Evolutionary conservation across 2,888 invertebrate genomes (phyloP).

Genomic region (Antheraea assamensis): DNA sequence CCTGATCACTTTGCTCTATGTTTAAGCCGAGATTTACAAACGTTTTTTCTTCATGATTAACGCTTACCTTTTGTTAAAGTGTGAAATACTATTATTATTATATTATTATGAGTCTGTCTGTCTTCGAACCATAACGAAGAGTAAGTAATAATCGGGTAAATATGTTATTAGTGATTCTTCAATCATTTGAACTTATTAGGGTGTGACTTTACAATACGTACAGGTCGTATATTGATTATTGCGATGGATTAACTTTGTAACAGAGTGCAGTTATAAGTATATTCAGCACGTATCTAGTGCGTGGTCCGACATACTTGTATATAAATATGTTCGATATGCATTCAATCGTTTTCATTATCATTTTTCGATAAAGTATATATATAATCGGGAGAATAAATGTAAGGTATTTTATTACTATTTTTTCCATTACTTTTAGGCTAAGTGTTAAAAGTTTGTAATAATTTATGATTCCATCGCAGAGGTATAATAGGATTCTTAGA

Average conservation of each 20-base stretch:
- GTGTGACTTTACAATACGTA: not conserved
- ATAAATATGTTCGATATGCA: constrained; percentile 16
- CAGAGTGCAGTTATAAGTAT: not conserved
- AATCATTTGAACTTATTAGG: not conserved
- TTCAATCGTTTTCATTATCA: constrained; percentile 36
- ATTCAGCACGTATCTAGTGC: constrained; percentile 10
- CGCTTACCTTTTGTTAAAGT: not conserved
- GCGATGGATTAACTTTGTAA: not conserved
- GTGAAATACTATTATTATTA: not conserved
- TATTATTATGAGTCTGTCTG: not conserved
- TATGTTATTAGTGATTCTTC: not conserved
- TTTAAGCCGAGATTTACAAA: not conserved
- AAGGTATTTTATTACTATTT: constrained; percentile 18
- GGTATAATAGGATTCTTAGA: no score
- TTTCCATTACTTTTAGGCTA: constrained; percentile 20
- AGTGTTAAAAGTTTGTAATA: constrained; percentile 11
- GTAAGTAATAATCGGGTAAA: not conserved
- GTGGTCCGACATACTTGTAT: constrained; percentile 6
- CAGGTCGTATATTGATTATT: not conserved
- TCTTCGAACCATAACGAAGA: not conserved
- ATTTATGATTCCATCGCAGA: not conserved
- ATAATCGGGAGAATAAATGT: constrained; percentile 31
- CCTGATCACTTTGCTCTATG: not conserved
- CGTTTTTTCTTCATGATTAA: not conserved
- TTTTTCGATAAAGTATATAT: constrained; percentile 32